phyloP scores from a whole-genome alignment of 2,888 invertebrate species.

The Bembecia ichneumoniformis region DNA sequence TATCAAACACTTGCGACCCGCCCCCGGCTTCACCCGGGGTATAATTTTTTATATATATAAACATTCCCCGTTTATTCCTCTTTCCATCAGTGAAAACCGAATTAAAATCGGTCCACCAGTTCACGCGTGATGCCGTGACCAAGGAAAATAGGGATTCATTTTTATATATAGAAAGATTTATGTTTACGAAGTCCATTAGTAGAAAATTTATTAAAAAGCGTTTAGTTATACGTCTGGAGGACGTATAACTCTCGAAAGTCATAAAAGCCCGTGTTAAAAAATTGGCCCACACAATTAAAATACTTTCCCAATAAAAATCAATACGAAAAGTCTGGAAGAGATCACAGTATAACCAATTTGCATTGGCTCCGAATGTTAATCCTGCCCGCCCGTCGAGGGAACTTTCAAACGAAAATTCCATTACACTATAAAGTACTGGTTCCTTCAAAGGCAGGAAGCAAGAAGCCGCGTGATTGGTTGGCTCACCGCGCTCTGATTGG shows the following conservation, averaged over 20 bases:
- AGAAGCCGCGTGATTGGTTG: slow-evolving; percentile 59
- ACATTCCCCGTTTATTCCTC: too few species aligned
- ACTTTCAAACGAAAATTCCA: slow-evolving; percentile 63
- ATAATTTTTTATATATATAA: too few species aligned
- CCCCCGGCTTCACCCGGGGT: too few species aligned
- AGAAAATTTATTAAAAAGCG: too few species aligned
- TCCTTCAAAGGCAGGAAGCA: slow-evolving; percentile 51
- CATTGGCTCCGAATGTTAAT: slow-evolving; percentile 44
- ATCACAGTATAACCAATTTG: slow-evolving; percentile 44
- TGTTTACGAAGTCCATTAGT: too few species aligned
- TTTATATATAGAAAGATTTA: too few species aligned
- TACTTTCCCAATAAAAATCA: neutral
- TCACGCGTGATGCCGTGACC: too few species aligned
- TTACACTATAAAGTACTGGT: slow-evolving; percentile 47
- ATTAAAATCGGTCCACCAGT: too few species aligned
- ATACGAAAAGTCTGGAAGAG: slow-evolving; percentile 14
- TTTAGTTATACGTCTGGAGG: too few species aligned
- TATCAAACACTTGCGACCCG: too few species aligned
- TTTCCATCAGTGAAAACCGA: too few species aligned
- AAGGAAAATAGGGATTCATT: too few species aligned
- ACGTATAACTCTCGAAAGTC: neutral
- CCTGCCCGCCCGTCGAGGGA: slow-evolving; percentile 32
- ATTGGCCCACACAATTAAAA: neutral
- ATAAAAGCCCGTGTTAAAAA: neutral
- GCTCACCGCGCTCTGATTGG: slow-evolving; percentile 63